These are phyloP conservation scores for Schizopygopsis malacanthus DNA, from an alignment of 2,797 vertebrate species.

Conservation along the genomic window DNA sequence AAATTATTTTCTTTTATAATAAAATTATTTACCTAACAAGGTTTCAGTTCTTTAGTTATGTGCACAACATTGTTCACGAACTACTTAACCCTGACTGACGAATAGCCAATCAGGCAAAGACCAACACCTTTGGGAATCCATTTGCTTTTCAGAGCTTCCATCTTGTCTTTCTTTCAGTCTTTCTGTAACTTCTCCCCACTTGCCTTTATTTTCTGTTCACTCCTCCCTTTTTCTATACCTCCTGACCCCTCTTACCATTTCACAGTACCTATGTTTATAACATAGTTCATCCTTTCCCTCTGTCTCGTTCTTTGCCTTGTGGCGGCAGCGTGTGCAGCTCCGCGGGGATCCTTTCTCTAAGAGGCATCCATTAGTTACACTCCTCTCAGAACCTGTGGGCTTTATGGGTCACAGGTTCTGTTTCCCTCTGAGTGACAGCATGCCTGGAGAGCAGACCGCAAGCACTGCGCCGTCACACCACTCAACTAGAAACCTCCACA, in stretches of 20 bases:
- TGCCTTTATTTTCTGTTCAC: background rate
- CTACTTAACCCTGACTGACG: constrained; percentile 41
- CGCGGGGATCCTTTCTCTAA: constrained; percentile 33
- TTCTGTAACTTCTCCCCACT: background rate
- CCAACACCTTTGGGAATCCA: constrained; percentile 33
- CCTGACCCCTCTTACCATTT: constrained; percentile 48
- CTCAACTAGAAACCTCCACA: constrained; percentile 46
- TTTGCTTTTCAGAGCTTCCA: background rate
- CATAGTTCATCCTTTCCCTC: constrained; percentile 39
- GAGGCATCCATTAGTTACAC: constrained; percentile 54
- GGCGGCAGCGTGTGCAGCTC: constrained; percentile 26
- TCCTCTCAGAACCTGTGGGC: constrained; percentile 51
- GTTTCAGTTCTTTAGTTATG: constrained; percentile 25
- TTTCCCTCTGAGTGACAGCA: constrained; percentile 50
- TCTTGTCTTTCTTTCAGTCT: constrained; percentile 5
- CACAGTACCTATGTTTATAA: constrained; percentile 45
- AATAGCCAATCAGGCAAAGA: constrained; percentile 13
- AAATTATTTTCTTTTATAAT: background rate
- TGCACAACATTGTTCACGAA: constrained; percentile 26
- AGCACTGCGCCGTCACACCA: constrained; percentile 36
- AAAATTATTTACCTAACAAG: background rate
- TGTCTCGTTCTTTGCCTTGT: constrained; percentile 28
- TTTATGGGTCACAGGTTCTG: constrained; percentile 45
- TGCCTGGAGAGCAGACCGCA: constrained; percentile 38
- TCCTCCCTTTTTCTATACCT: constrained; percentile 34